Conservation (phyloP, 1,140 invertebrate genomes). For the Eriosoma lanigerum region DNA sequence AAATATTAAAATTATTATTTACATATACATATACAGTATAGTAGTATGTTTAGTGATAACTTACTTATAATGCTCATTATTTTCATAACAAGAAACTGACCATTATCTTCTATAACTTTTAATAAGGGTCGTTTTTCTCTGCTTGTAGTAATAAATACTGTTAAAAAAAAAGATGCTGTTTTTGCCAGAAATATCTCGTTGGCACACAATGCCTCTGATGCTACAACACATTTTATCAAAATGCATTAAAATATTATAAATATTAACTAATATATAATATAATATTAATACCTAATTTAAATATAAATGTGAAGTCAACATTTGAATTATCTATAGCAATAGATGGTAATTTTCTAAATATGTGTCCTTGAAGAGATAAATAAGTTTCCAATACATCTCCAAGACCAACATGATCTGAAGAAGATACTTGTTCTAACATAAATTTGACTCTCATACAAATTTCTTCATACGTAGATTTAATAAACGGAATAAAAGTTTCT, state of each 20-base stretch:
- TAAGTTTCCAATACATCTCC: constrained; percentile 44
- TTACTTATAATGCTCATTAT: constrained; percentile 43
- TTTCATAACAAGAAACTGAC: constrained; percentile 38
- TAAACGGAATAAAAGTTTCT: constrained; percentile 1
- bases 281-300: constrained; percentile 40
- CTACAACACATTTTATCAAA: not conserved
- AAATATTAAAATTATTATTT: no score
- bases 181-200: constrained; percentile 41
- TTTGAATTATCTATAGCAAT: constrained; percentile 20
- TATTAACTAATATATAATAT: not conserved
- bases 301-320: constrained; percentile 36
- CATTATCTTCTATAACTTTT: constrained; percentile 46
- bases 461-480: constrained; percentile 46
- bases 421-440: constrained; percentile 34
- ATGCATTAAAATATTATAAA: not conserved
- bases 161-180: constrained; percentile 38
- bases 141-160: constrained; percentile 5
- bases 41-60: not conserved
- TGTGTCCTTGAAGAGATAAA: constrained; percentile 46
- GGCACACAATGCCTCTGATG: constrained; percentile 42
- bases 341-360: constrained; percentile 25
- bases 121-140: constrained; percentile 21
- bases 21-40: no score
- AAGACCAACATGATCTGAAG: constrained; percentile 9
- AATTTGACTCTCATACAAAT: constrained; percentile 34